These are phyloP conservation scores for Synanthedon formicaeformis DNA, from an alignment of 2,888 invertebrate species.

Conservation along the genomic window DNA sequence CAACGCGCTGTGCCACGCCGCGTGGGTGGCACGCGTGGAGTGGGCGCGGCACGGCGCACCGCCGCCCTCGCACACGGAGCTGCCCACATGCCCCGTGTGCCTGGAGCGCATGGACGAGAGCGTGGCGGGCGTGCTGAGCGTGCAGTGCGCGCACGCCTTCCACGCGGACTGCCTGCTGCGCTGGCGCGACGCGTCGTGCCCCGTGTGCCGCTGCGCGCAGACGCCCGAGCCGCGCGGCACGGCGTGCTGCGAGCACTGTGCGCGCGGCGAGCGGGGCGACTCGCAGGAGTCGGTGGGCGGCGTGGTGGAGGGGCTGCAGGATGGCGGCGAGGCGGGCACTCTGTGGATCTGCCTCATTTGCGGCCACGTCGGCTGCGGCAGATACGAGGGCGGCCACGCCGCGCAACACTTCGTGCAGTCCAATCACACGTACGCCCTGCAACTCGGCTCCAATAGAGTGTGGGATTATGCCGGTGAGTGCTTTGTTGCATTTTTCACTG, in stretches of 20 bases:
- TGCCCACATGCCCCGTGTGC: constrained; percentile 97
- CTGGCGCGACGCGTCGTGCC: constrained; percentile 98
- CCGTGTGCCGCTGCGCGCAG: constrained; percentile 93
- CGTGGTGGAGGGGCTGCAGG: constrained; percentile 63
- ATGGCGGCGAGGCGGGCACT: constrained; percentile 76
- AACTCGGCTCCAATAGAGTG: constrained; percentile 94
- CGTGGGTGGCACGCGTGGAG: constrained; percentile 95
- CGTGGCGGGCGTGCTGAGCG: constrained; percentile 96
- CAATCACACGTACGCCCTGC: constrained; percentile 97
- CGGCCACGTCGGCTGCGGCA: constrained; percentile 97
- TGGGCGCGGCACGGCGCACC: constrained; percentile 81
- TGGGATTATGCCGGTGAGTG: constrained; percentile 98
- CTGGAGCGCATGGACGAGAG: constrained; percentile 98
- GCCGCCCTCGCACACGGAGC: constrained; percentile 86
- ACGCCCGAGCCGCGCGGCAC: constrained; percentile 82
- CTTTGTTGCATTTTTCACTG: neutral
- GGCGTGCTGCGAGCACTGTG: constrained; percentile 79
- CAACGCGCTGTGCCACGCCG: constrained; percentile 90
- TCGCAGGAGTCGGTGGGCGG: constrained; percentile 38
- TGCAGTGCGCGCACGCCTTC: constrained; percentile 98
- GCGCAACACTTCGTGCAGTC: constrained; percentile 95
- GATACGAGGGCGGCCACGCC: constrained; percentile 87
- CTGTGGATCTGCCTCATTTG: constrained; percentile 99
- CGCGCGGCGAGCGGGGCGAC: constrained; percentile 63
- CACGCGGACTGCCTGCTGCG: constrained; percentile 95